Conservation (phyloP, 2,797 vertebrate species). For the Macroramphosus scolopax region DNA sequence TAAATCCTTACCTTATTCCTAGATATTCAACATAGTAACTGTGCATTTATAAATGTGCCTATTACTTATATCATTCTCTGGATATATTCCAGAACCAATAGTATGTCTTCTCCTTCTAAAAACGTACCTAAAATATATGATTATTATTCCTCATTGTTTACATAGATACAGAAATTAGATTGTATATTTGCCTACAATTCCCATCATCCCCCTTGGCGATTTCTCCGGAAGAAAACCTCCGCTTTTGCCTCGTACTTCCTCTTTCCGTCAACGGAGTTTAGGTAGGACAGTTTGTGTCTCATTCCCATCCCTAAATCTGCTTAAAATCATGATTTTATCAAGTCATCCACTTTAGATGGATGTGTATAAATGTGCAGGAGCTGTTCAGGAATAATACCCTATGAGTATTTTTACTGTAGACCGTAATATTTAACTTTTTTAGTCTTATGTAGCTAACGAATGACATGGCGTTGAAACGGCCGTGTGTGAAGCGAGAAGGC, state of each 20-base stretch:
- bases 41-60: no score
- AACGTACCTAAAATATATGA: no score
- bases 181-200: slow-evolving; percentile 41
- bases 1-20: no score
- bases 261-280: slow-evolving; percentile 82
- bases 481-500: no score
- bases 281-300: slow-evolving; percentile 60
- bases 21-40: no score
- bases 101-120: no score
- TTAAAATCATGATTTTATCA: slow-evolving; percentile 58
- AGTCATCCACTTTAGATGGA: slow-evolving; percentile 59
- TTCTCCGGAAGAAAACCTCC: slow-evolving; percentile 80
- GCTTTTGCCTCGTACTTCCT: slow-evolving; percentile 66
- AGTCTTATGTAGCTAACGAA: slow-evolving; percentile 1
- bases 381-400: accelerated
- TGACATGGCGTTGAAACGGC: slow-evolving; percentile 47
- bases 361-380: background rate
- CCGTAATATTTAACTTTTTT: background rate
- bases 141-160: background rate
- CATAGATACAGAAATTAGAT: no score
- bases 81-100: no score
- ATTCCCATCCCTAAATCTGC: slow-evolving; percentile 50
- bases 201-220: slow-evolving; percentile 34
- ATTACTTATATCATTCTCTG: no score
- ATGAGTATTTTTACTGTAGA: slow-evolving; percentile 31